phyloP scores from a whole-genome alignment of 2,888 invertebrate species.

The Trissoscelio sp. region DNA sequence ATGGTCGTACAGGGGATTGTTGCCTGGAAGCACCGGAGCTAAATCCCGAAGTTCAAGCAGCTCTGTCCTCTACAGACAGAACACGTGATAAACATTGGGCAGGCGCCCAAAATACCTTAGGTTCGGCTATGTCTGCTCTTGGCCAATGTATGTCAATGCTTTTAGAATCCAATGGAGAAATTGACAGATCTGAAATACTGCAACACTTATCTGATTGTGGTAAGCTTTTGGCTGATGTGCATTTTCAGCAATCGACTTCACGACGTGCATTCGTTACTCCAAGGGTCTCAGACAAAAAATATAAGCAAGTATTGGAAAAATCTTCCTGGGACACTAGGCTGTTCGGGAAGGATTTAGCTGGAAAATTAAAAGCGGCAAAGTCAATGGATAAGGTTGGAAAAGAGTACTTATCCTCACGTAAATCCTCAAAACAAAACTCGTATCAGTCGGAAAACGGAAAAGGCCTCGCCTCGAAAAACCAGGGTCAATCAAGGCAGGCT shows the following conservation, averaged over 20 bases:
- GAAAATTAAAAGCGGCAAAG: background rate
- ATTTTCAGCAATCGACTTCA: background rate
- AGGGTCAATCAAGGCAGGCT: background rate
- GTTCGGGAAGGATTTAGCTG: background rate
- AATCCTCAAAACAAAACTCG: background rate
- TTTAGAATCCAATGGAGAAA: background rate
- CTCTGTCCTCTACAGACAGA: background rate
- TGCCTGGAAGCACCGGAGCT: conserved; percentile 17
- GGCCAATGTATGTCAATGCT: background rate
- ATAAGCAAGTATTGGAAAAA: conserved; percentile 13
- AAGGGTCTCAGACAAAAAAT: conserved; percentile 1
- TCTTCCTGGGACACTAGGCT: background rate
- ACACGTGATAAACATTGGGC: background rate
- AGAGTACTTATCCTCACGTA: background rate
- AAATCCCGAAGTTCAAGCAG: conserved; percentile 22
- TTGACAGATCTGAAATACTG: background rate
- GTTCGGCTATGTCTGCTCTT: conserved; percentile 1
- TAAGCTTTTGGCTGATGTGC: background rate
- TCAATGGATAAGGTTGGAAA: background rate
- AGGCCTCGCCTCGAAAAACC: background rate
- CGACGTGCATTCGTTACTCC: conserved; percentile 1
- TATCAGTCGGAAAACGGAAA: background rate
- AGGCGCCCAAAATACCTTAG: background rate
- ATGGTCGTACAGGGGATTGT: conserved; percentile 3
- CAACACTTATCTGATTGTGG: background rate